phyloP scores from a whole-genome alignment of 2,113 vertebrate species.

The Catharus bicknelli region DNA sequence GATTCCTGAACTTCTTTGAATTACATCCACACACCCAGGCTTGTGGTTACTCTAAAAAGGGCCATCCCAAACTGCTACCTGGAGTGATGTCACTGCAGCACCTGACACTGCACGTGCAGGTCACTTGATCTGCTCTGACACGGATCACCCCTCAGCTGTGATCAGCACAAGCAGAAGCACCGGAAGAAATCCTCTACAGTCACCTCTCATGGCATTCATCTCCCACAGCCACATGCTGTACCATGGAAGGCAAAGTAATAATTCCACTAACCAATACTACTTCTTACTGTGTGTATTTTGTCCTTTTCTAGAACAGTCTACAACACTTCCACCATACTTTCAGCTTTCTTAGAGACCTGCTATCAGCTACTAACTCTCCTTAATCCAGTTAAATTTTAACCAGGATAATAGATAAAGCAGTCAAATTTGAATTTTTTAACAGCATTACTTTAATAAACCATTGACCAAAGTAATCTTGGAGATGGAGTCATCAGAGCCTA shows the following conservation, averaged over 20 bases:
- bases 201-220: background rate
- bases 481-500: background rate
- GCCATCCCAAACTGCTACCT: background rate
- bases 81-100: background rate
- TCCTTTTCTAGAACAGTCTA: background rate
- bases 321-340: background rate
- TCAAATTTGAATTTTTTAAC: background rate
- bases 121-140: background rate
- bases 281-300: background rate
- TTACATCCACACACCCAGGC: background rate
- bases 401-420: background rate
- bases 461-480: background rate
- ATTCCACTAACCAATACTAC: background rate
- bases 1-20: background rate
- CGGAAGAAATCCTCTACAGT: background rate
- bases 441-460: background rate
- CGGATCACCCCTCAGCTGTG: background rate
- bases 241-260: accelerated
- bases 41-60: background rate
- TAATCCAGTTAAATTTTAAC: background rate
- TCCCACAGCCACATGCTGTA: background rate
- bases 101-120: accelerated
- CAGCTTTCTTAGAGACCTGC: background rate
- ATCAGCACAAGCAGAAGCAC: background rate
- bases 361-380: background rate